These are phyloP conservation scores for Trichacis sp. DNA, from an alignment of 2,888 invertebrate genomes.

Conservation along the genomic window DNA sequence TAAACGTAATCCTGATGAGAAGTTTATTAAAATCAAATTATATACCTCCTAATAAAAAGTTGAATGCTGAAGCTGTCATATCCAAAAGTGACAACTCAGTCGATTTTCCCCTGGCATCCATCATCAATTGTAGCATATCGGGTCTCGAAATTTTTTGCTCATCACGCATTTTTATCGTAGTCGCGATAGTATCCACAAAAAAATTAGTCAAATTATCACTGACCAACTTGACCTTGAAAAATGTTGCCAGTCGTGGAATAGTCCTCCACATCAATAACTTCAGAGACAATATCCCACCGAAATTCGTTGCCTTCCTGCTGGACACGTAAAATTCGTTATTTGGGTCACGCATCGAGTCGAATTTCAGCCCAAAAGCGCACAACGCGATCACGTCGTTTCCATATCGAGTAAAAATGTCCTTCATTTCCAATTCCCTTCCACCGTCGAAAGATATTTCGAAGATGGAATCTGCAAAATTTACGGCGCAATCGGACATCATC, in stretches of 20 bases:
- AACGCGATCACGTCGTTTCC: slow-evolving; percentile 70
- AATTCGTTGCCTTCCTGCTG: slow-evolving; percentile 49
- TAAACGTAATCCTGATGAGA: too few relatives aligned
- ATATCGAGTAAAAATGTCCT: slow-evolving; percentile 62
- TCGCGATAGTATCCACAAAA: slow-evolving; percentile 36
- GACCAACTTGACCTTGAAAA: slow-evolving; percentile 37
- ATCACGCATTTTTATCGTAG: too few relatives aligned
- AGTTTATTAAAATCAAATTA: too few relatives aligned
- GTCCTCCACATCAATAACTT: slow-evolving; percentile 35
- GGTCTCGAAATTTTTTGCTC: slow-evolving; percentile 42
- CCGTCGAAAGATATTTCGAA: slow-evolving; percentile 20
- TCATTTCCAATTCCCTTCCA: slow-evolving; percentile 55
- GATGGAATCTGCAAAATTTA: slow-evolving; percentile 36
- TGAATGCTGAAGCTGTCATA: too few relatives aligned
- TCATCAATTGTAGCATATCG: slow-evolving; percentile 58
- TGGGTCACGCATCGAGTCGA: slow-evolving; percentile 55
- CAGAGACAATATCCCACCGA: slow-evolving; percentile 23
- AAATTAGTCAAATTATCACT: slow-evolving; percentile 25
- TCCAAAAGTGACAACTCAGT: too few relatives aligned
- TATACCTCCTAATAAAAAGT: too few relatives aligned
- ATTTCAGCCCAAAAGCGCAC: slow-evolving; percentile 68
- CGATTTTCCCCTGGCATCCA: too few relatives aligned
- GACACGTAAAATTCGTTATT: slow-evolving; percentile 59
- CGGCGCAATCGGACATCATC: slow-evolving; percentile 45
- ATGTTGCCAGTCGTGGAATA: slow-evolving; percentile 30